A percentile compares a stretch with the other conserved stretches of the same genome.
Conservation (phyloP, 2,113 vertebrate species). For the Syngnathus floridae region DNA sequence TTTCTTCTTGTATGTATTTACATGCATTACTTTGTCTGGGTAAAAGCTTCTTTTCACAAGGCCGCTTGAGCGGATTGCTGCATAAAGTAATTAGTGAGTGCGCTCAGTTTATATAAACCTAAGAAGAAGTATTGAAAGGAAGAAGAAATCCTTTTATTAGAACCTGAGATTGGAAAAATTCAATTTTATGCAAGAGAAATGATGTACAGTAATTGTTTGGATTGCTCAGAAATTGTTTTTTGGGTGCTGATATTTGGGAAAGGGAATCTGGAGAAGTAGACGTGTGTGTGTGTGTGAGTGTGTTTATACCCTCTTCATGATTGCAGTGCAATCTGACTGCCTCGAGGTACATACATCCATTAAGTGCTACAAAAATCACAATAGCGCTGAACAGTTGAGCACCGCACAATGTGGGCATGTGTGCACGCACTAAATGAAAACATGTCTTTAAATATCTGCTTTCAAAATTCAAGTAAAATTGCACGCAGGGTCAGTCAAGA, state of each 20-base stretch:
- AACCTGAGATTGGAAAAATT: background rate
- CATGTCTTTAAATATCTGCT: background rate
- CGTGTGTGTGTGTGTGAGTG: background rate
- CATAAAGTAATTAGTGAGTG: background rate
- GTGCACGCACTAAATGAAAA: background rate
- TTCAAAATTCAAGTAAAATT: background rate
- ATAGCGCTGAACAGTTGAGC: background rate
- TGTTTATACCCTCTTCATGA: background rate
- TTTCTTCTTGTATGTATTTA: background rate
- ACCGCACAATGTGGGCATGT: too few relatives aligned
- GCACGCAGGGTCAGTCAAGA: background rate
- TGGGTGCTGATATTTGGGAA: background rate
- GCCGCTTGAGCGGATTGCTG: background rate
- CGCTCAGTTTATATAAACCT: background rate
- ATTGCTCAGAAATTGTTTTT: background rate
- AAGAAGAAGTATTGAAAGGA: background rate
- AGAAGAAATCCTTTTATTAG: background rate
- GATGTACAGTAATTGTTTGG: background rate
- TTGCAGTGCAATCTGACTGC: background rate
- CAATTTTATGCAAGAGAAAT: slow-evolving; percentile 2
- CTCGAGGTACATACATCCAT: slow-evolving; percentile 17
- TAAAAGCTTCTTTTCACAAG: background rate
- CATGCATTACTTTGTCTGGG: background rate
- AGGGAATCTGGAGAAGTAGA: background rate
- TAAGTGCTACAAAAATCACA: slow-evolving; percentile 11